Evolutionary conservation across 2,113 vertebrate genomes (phyloP), one percentile per base, ranked within the genome.

Genomic region (Nothobranchius furzeri): DNA sequence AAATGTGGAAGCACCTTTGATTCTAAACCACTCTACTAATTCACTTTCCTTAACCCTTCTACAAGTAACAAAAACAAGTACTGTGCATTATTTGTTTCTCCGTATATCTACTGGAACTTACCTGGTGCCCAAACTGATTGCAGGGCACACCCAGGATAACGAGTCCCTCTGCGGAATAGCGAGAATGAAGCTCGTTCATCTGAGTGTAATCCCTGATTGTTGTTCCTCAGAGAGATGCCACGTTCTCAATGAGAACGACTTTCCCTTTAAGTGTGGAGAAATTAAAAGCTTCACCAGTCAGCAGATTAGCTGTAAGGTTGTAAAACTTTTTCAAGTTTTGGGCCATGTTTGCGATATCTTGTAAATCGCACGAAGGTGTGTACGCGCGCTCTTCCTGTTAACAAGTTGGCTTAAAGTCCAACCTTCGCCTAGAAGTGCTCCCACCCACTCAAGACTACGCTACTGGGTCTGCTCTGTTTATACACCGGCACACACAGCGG

Each of bases 111-210:
- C 6, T 11, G 9, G 17, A 64, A 2, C 70, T 60, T 83, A 96
- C 97, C 96, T 99, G 97, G 86, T 96, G 93, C 13, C 96, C 96
- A 71, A 99, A 98, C 83, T 98, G 96, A 78, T 98, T 98, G 84
- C 95, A 96, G 73, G 96, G 96, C 15, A 95, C 96, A 55, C 94
- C 96, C 66, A 99, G 93, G 52, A 97, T 84, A 7, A 92, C 91
- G 54, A 98, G 88, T 17, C 95, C 95, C 25, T 92, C 80, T 1
- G 88, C 64, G 0, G 94, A 90, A 30, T 89, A 94, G 12, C 93
- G 93, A 59, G 43, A 42, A 86, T 98, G 94, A 66, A 98, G 94
- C 63, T 96, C 94, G 74, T 94, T 96, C 94, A 99, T 95, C 90
- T 98, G 94, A 55, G 92, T 93, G 90, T 93, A 98, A 73, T 98